phyloP scores from a whole-genome alignment of 2,888 invertebrate species.

The Ormyrus labotus region DNA sequence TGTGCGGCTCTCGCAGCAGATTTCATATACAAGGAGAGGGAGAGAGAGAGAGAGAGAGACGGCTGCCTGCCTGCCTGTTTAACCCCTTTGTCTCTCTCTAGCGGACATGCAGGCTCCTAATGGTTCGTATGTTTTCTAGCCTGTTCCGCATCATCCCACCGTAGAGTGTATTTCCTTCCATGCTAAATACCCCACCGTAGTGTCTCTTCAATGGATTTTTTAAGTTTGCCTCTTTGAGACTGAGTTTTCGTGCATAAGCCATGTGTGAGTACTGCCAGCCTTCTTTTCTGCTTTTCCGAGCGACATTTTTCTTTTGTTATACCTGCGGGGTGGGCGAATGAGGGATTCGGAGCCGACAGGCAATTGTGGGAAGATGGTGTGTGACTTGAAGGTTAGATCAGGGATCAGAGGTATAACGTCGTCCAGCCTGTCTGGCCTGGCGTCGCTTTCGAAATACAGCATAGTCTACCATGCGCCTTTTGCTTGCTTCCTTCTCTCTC shows the following conservation, averaged over 20 bases:
- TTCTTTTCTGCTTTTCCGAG: neutral
- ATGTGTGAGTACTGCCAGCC: slow-evolving; percentile 37
- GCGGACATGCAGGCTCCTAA: slow-evolving; percentile 76
- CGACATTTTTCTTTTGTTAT: no score
- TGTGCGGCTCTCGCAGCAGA: neutral
- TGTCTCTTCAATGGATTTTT: slow-evolving; percentile 27
- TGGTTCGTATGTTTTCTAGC: slow-evolving; percentile 64
- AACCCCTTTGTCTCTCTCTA: slow-evolving; percentile 65
- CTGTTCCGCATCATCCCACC: neutral
- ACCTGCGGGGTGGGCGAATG: no score
- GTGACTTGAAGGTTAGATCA: slow-evolving; percentile 38
- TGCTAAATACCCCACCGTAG: neutral
- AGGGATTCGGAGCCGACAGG: no score
- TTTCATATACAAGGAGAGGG: neutral
- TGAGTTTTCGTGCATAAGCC: neutral
- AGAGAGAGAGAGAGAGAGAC: neutral
- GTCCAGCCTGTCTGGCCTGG: slow-evolving; percentile 29
- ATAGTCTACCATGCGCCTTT: slow-evolving; percentile 23
- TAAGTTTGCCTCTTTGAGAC: neutral
- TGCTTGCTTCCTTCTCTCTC: neutral
- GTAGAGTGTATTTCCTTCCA: neutral
- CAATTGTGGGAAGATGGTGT: neutral
- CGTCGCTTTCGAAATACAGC: slow-evolving; percentile 48
- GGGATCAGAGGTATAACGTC: neutral
- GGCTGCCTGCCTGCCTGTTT: neutral